Evolutionary conservation across 2,113 vertebrate genomes (phyloP).

Genomic region (Cyprinodon variegatus): DNA sequence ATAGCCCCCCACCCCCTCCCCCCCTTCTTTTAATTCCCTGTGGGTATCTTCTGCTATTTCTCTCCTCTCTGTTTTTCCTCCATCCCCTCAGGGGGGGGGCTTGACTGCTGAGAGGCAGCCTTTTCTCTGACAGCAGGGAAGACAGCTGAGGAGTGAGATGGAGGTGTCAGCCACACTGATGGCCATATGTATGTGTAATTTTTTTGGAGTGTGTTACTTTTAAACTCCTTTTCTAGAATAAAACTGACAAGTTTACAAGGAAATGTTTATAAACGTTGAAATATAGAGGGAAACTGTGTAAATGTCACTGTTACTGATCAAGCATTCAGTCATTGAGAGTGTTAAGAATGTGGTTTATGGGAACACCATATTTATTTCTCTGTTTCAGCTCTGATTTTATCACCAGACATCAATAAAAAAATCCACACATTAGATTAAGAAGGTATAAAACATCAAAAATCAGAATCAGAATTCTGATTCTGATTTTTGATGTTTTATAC

Average conservation of each 20-base stretch:
- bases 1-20: not conserved
- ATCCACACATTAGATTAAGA: not conserved
- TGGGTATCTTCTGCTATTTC: slow-evolving; percentile 8
- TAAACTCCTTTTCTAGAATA: not conserved
- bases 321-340: not conserved
- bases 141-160: slow-evolving; percentile 9
- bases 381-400: not conserved
- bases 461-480: no score
- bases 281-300: not conserved
- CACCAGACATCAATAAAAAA: not conserved
- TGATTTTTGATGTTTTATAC: no score
- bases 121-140: slow-evolving; percentile 61
- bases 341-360: not conserved
- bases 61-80: slow-evolving; percentile 39
- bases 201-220: not conserved
- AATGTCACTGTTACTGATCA: not conserved
- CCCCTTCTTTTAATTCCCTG: slow-evolving; percentile 24
- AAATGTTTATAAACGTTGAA: not conserved
- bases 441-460: not conserved
- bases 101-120: slow-evolving; percentile 54
- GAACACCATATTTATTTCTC: not conserved
- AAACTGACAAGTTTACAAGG: not conserved
- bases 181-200: slow-evolving; percentile 26
- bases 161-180: slow-evolving; percentile 46
- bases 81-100: slow-evolving; percentile 30